phyloP scores from a whole-genome alignment of 2,113 vertebrate genomes.

The Pseudolaguvia tuberculata region DNA sequence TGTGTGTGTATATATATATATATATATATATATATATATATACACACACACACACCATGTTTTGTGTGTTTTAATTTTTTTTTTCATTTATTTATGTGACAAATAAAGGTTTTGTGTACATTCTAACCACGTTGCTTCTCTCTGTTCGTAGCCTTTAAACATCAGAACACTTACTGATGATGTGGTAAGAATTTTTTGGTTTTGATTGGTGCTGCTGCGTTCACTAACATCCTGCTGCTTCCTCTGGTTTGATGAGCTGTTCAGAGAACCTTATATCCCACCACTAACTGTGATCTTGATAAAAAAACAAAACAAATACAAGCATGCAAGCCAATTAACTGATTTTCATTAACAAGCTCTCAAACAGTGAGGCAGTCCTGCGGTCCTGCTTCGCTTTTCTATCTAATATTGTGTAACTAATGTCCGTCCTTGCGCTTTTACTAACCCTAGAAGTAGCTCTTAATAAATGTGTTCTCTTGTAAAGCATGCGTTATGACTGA shows the following conservation, averaged over 20 bases:
- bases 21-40: too few relatives aligned
- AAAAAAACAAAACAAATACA: too few relatives aligned
- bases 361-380: background rate
- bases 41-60: too few relatives aligned
- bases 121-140: slow-evolving; percentile 52
- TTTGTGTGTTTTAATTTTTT: too few relatives aligned
- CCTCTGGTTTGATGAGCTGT: slow-evolving; percentile 1
- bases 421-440: background rate
- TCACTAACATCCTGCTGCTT: background rate
- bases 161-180: slow-evolving; percentile 95
- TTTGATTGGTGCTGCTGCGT: background rate
- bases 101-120: background rate
- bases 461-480: background rate
- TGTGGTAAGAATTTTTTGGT: slow-evolving; percentile 79
- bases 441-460: background rate
- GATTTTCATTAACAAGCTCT: background rate
- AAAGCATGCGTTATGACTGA: slow-evolving; percentile 1
- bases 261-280: background rate
- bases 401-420: background rate
- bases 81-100: too few relatives aligned
- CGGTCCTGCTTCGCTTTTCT: background rate
- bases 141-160: slow-evolving; percentile 80
- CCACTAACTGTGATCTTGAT: background rate
- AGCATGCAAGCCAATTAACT: slow-evolving; percentile 2
- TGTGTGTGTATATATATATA: too few relatives aligned